A percentile compares a stretch with the other conserved stretches of the same genome.
These are phyloP conservation scores for Muricea muricata DNA, from an alignment of 92 coral and sea anemone species.

Conservation along the genomic window DNA sequence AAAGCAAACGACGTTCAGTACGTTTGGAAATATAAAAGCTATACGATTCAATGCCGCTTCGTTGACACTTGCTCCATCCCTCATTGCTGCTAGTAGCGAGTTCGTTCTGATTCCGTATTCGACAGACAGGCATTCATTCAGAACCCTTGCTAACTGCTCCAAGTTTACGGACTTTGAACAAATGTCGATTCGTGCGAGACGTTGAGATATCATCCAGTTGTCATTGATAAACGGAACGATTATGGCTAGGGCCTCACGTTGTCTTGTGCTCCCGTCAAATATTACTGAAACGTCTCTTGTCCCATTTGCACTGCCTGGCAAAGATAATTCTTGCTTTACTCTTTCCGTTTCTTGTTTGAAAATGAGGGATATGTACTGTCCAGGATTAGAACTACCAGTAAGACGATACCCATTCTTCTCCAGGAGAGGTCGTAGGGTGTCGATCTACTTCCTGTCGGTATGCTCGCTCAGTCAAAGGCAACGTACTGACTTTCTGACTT, in stretches of 20 bases:
- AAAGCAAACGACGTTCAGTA: constrained; percentile 59
- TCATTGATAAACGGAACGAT: constrained; percentile 39
- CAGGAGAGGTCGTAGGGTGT: constrained; percentile 47
- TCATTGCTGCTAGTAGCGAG: constrained; percentile 67
- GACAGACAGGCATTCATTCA: constrained; percentile 31
- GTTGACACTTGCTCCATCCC: constrained; percentile 73
- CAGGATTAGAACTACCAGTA: constrained; percentile 55
- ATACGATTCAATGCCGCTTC: constrained; percentile 53
- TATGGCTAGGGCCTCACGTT: constrained; percentile 24
- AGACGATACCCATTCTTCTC: constrained; percentile 50
- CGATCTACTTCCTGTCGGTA: constrained; percentile 57
- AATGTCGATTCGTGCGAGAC: constrained; percentile 22
- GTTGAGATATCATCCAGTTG: constrained; percentile 31
- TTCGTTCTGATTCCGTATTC: constrained; percentile 42
- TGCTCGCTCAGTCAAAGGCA: constrained; percentile 56
- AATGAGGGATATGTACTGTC: constrained; percentile 59
- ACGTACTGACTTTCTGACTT: constrained; percentile 55
- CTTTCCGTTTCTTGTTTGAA: constrained; percentile 67
- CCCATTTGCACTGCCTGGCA: constrained; percentile 51
- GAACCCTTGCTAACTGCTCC: constrained; percentile 32
- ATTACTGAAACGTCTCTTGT: constrained; percentile 67
- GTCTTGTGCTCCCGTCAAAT: constrained; percentile 51
- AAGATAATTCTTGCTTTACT: constrained; percentile 53
- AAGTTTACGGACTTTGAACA: constrained; percentile 43
- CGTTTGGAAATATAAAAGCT: constrained; percentile 56